Evolutionary conservation across 2,888 invertebrate genomes (phyloP).

Genomic region (Parelbella ahira): DNA sequence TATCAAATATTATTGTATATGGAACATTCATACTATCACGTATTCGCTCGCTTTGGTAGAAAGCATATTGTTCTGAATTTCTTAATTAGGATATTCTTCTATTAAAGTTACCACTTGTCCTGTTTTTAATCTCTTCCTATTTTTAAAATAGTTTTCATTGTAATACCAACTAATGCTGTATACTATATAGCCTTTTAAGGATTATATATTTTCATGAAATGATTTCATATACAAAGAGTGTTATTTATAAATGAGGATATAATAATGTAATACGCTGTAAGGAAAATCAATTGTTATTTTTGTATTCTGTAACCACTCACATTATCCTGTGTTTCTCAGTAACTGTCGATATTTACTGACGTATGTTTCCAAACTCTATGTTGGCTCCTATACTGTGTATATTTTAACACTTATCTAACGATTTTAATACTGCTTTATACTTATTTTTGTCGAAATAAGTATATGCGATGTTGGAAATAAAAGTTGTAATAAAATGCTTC

Average conservation of each 20-base stretch:
- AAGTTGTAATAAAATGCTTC: constrained; percentile 36
- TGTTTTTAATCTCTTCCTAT: constrained; percentile 23
- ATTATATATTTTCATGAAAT: constrained; percentile 10
- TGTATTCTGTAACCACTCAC: constrained; percentile 1
- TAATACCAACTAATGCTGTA: constrained; percentile 1
- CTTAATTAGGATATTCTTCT: constrained; percentile 27
- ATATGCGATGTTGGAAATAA: constrained; percentile 70
- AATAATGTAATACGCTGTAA: constrained; percentile 1
- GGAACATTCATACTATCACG: too few relatives aligned
- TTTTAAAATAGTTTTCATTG: constrained; percentile 6
- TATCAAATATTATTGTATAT: too few relatives aligned
- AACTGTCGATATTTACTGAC: not conserved
- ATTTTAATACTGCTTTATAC: constrained; percentile 20
- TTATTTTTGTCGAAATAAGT: constrained; percentile 51
- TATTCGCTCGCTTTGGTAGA: too few relatives aligned
- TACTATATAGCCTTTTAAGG: not conserved
- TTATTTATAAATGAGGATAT: too few relatives aligned
- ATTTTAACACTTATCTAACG: constrained; percentile 27
- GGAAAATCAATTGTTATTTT: constrained; percentile 15
- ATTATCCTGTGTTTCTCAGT: constrained; percentile 15
- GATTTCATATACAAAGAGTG: constrained; percentile 5
- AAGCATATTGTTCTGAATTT: too few relatives aligned
- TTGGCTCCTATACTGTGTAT: constrained; percentile 3
- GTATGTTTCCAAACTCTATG: constrained; percentile 6
- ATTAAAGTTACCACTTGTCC: constrained; percentile 31